Base-by-base conservation (phyloP, 2,113 vertebrate genomes). In the Ctenomys sociabilis region DNA sequence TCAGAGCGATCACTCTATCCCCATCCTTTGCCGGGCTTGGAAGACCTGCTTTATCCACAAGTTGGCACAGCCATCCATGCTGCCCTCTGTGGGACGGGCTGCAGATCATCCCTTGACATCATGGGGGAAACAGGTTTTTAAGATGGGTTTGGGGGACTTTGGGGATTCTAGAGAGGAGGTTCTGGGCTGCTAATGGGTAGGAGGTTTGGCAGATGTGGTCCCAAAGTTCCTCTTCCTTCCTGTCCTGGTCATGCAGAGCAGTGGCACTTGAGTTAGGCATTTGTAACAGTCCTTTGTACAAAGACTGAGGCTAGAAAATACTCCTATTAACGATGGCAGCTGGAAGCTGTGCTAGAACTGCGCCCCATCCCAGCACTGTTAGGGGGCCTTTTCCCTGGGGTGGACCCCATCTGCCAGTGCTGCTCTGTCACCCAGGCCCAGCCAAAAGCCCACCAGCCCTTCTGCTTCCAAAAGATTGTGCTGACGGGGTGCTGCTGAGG, bases 1-100 rank as follows among this genome's bases (percentile, higher is more conserved):
- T 37, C 37, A 24, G 5, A 16, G 35, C 4, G 37, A 54, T 12
- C 8, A 0, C 32, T 30, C 37, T 0, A 0, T n/a, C 40, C 64
- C 66, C 1, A 3, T 24, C 63, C 66, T 49, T n/a, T 10, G 0
- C 37, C 32, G 10, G 61, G 22, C 35, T 17, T 43, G 12, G 57
- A 40, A 24, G 68, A 21, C 75, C 12, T 52, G 24, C 68, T 13
- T 28, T 2, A 32, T 37, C 21, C 11, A 11, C 75, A 70, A 57
- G 57, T 3, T 19, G 37, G 6, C 59, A 32, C 49, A 3, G 45
- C 5, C 0, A 0, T 49, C 43, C 16, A 35, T n/a, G 19, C 64
- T 0, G 2, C 7, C 57, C 30, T 5, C 16, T 26, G 37, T 37
- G 7, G 43, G 28, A 30, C 0, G 0, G 40, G 72, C 19, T 2